Evolutionary conservation across 2,888 invertebrate genomes (phyloP).

Genomic region (Clunio marinus): DNA sequence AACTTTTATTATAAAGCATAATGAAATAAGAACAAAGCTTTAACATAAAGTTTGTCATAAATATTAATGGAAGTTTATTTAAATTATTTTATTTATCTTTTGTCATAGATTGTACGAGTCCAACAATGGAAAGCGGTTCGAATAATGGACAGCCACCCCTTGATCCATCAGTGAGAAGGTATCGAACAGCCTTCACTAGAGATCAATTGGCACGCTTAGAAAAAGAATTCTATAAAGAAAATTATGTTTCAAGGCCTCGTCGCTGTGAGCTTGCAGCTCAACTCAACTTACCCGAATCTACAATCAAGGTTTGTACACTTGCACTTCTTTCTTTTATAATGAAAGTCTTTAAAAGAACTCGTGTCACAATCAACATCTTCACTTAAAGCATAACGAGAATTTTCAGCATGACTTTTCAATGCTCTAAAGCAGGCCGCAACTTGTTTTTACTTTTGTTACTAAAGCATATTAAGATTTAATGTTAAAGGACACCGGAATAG

Average conservation of each 20-base stretch:
- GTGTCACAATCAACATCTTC: slow-evolving; percentile 9
- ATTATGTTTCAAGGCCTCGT: slow-evolving; percentile 93
- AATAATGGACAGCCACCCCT: slow-evolving; percentile 48
- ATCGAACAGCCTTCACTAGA: slow-evolving; percentile 94
- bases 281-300: slow-evolving; percentile 90
- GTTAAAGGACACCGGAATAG: not conserved
- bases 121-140: slow-evolving; percentile 45
- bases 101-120: slow-evolving; percentile 53
- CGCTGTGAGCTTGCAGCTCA: slow-evolving; percentile 92
- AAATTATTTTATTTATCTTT: not conserved
- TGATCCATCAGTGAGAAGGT: slow-evolving; percentile 74
- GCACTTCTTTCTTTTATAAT: no score
- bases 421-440: no score
- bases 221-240: slow-evolving; percentile 94
- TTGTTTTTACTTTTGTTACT: no score
- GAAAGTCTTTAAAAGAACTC: no score
- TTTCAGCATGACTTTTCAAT: slow-evolving; percentile 15
- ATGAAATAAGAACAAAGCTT: no score
- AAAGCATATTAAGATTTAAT: no score
- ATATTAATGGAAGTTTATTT: not conserved
- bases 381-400: not conserved
- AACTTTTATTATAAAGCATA: no score
- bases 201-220: slow-evolving; percentile 90
- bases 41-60: not conserved
- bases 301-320: slow-evolving; percentile 76